Evolutionary conservation across 2,888 invertebrate species (phyloP).

Genomic region (Zaprionus bogoriensis): DNA sequence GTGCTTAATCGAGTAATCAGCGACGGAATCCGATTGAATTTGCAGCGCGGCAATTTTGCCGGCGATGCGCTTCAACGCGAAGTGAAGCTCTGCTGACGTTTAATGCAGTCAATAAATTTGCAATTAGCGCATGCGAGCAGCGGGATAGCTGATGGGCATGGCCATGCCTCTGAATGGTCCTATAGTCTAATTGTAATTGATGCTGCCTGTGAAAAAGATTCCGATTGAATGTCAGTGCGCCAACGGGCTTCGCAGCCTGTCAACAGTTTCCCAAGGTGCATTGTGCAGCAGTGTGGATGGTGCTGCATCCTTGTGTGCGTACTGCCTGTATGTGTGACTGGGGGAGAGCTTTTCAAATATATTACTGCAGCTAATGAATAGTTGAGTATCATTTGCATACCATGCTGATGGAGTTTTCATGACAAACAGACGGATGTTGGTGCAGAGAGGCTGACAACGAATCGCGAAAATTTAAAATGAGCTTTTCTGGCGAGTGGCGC

Average conservation of each 20-base stretch:
- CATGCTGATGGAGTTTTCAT: slow-evolving; percentile 55
- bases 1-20: slow-evolving; percentile 6
- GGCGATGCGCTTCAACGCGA: slow-evolving; percentile 38
- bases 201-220: slow-evolving; percentile 28
- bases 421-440: slow-evolving; percentile 13
- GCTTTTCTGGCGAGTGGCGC: slow-evolving; percentile 16
- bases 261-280: slow-evolving; percentile 34
- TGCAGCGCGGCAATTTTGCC: not conserved
- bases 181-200: slow-evolving; percentile 38
- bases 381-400: slow-evolving; percentile 54
- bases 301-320: not conserved
- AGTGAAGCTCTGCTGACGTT: slow-evolving; percentile 57
- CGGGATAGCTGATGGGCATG: slow-evolving; percentile 12
- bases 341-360: slow-evolving; percentile 33
- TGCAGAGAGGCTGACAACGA: not conserved
- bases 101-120: slow-evolving; percentile 71
- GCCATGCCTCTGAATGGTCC: not conserved
- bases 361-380: slow-evolving; percentile 54
- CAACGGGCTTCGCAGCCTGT: slow-evolving; percentile 40
- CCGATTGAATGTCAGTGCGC: slow-evolving; percentile 41
- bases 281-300: not conserved
- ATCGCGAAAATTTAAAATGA: slow-evolving; percentile 30
- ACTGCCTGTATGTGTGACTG: not conserved
- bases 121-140: slow-evolving; percentile 50
- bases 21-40: slow-evolving; percentile 9